Percentiles rank a stretch among this genome's conserved stretches.
phyloP scores from a whole-genome alignment of 2,113 vertebrate species.

The Cheirogaleus medius region DNA sequence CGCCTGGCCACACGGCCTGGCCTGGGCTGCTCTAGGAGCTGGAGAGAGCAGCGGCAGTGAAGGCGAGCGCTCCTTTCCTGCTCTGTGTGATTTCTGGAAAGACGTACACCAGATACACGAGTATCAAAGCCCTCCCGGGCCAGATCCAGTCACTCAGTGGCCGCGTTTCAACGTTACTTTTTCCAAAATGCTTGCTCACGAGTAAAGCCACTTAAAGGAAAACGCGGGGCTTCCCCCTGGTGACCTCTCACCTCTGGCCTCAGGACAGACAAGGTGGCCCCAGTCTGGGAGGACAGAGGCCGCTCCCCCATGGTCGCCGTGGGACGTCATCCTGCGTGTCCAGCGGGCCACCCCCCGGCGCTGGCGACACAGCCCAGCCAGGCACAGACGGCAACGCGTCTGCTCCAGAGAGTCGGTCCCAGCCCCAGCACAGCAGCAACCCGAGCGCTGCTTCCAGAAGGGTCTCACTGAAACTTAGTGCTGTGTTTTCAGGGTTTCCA shows the following conservation, averaged over 20 bases:
- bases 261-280: not conserved
- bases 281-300: not conserved
- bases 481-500: not conserved
- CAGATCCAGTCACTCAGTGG: rapidly evolving
- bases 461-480: not conserved
- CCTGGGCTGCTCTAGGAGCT: not conserved
- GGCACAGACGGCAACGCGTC: rapidly evolving
- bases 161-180: rapidly evolving
- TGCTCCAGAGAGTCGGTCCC: rapidly evolving
- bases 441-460: not conserved
- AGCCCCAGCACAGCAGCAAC: rapidly evolving
- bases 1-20: not conserved
- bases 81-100: not conserved
- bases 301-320: too few species aligned
- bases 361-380: not conserved
- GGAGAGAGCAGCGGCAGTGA: rapidly evolving
- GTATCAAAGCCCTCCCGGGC: rapidly evolving
- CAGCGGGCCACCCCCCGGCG: not conserved
- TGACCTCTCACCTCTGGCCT: not conserved
- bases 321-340: not conserved
- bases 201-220: not conserved
- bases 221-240: not conserved
- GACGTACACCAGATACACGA: rapidly evolving
- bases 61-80: too few species aligned
- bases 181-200: rapidly evolving